Percentiles rank a stretch among this genome's conserved stretches.
These are phyloP conservation scores for Glossosoma conforme DNA, from an alignment of 1,140 invertebrate genomes.

Conservation along the genomic window DNA sequence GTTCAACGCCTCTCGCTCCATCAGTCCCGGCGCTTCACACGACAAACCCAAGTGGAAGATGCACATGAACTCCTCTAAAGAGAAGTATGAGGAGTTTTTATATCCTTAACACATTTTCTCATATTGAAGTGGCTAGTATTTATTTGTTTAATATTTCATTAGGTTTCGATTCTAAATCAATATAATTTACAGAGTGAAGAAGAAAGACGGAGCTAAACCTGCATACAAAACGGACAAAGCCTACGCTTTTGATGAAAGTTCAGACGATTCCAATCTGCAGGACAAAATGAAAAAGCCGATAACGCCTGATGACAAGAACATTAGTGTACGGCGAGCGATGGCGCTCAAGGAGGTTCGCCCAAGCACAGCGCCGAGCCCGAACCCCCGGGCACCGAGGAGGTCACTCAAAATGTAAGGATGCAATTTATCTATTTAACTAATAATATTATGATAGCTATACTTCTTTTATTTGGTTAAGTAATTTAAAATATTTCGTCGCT, in stretches of 20 bases:
- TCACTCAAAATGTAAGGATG: no score
- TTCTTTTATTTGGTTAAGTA: no score
- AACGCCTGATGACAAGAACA: slow-evolving; percentile 45
- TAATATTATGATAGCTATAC: no score
- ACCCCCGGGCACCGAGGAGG: slow-evolving; percentile 44
- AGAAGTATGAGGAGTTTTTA: slow-evolving; percentile 36
- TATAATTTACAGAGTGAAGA: slow-evolving; percentile 44
- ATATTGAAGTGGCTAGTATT: background rate
- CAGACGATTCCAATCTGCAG: slow-evolving; percentile 46
- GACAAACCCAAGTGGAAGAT: slow-evolving; percentile 55
- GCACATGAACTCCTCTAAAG: slow-evolving; percentile 51
- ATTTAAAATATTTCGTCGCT: no score
- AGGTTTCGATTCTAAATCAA: background rate
- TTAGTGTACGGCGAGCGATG: slow-evolving; percentile 54
- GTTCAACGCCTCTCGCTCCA: slow-evolving; percentile 29
- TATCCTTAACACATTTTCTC: slow-evolving; percentile 1
- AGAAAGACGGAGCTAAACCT: slow-evolving; percentile 45
- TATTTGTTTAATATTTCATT: background rate
- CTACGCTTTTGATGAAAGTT: slow-evolving; percentile 50
- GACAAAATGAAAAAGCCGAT: slow-evolving; percentile 28
- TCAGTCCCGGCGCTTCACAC: slow-evolving; percentile 41
- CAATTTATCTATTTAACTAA: no score
- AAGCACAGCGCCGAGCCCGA: slow-evolving; percentile 38
- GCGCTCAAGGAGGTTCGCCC: slow-evolving; percentile 52
- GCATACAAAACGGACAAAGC: slow-evolving; percentile 41